phyloP scores from a whole-genome alignment of 2,113 vertebrate species.

The Regulus satrapa region DNA sequence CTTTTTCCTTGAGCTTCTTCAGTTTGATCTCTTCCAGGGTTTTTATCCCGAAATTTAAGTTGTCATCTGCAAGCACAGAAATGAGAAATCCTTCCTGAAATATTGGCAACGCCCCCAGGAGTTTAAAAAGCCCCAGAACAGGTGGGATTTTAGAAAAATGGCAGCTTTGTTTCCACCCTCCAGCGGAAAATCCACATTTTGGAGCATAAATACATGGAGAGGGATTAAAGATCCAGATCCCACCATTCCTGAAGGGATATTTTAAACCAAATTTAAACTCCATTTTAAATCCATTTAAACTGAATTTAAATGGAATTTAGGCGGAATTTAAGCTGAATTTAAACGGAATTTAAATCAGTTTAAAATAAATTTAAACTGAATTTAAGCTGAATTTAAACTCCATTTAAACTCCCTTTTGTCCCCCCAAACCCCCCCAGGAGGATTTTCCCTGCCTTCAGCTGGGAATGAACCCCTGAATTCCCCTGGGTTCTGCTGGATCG shows the following conservation, averaged over 20 bases:
- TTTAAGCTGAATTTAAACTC: too few relatives aligned
- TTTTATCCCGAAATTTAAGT: conserved; percentile 88
- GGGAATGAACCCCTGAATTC: too few relatives aligned
- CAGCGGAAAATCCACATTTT: not conserved
- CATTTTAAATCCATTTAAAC: too few relatives aligned
- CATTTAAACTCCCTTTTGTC: too few relatives aligned
- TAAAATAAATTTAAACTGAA: not conserved
- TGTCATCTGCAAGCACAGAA: conserved; percentile 70
- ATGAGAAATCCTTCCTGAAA: not conserved
- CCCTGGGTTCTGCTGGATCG: too few relatives aligned
- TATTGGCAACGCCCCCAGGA: not conserved
- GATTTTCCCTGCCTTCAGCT: too few relatives aligned
- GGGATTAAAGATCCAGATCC: not conserved
- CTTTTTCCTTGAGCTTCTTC: conserved; percentile 87
- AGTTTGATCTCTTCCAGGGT: conserved; percentile 90
- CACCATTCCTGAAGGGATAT: not conserved
- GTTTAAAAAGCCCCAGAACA: accelerated
- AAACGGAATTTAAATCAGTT: not conserved
- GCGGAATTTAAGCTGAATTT: too few relatives aligned
- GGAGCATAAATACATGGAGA: not conserved
- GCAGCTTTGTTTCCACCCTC: not conserved
- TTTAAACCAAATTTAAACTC: not conserved
- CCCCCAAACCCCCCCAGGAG: too few relatives aligned
- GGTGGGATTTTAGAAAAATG: not conserved
- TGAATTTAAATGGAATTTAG: not conserved